Conservation (phyloP, 2,797 vertebrate genomes). For the Arnoldichthys spilopterus region DNA sequence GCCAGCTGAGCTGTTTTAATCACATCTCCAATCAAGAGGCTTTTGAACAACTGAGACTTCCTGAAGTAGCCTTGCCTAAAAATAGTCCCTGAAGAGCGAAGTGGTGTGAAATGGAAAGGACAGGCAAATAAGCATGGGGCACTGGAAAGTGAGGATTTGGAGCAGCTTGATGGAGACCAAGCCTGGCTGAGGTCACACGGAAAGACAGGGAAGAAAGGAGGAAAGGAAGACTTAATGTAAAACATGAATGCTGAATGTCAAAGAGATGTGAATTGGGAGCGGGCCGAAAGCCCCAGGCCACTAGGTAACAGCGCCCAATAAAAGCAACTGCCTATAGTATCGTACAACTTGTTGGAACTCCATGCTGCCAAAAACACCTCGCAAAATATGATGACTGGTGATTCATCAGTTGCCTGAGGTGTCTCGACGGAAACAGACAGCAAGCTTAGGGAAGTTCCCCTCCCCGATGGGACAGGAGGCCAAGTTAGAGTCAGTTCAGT, state of each 20-base stretch:
- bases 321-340: slow-evolving; percentile 64
- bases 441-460: slow-evolving; percentile 3
- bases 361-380: slow-evolving; percentile 52
- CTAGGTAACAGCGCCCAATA: slow-evolving; percentile 69
- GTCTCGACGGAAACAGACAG: slow-evolving; percentile 33
- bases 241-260: slow-evolving; percentile 66
- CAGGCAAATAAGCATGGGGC: slow-evolving; percentile 76
- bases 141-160: slow-evolving; percentile 70
- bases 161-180: slow-evolving; percentile 62
- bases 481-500: neutral
- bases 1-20: slow-evolving; percentile 50
- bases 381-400: slow-evolving; percentile 48
- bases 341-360: slow-evolving; percentile 56
- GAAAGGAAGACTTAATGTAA: slow-evolving; percentile 68
- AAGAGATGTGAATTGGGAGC: slow-evolving; percentile 64
- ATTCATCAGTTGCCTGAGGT: slow-evolving; percentile 60
- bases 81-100: slow-evolving; percentile 66
- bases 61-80: slow-evolving; percentile 43
- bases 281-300: slow-evolving; percentile 59
- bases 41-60: slow-evolving; percentile 46
- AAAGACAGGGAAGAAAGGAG: slow-evolving; percentile 22
- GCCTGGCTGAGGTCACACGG: slow-evolving; percentile 35
- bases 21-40: slow-evolving; percentile 48
- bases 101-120: slow-evolving; percentile 69
- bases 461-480: neutral